These are phyloP conservation scores for Pluvialis apricaria DNA, from an alignment of 2,113 vertebrate species.

Conservation along the genomic window DNA sequence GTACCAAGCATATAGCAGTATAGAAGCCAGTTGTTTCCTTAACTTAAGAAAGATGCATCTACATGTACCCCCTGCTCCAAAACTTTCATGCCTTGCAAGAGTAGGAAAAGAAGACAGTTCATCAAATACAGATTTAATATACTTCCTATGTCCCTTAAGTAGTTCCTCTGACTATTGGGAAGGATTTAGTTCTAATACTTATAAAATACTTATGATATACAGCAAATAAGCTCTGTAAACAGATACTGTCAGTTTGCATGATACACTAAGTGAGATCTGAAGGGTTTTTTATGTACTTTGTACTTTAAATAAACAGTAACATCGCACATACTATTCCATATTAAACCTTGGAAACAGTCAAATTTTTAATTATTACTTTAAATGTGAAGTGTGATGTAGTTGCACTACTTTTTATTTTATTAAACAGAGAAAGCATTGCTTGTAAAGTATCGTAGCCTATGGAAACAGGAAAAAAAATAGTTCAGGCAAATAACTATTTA, in stretches of 20 bases:
- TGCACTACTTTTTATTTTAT: background rate
- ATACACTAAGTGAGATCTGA: background rate
- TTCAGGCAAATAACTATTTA: background rate
- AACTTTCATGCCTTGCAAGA: background rate
- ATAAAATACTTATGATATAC: background rate
- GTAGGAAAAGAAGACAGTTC: background rate
- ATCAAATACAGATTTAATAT: background rate
- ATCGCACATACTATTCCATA: background rate
- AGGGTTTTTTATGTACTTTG: background rate
- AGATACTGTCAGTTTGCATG: background rate
- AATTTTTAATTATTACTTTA: background rate
- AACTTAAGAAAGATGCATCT: background rate
- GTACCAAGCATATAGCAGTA: background rate
- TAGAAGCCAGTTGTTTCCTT: background rate
- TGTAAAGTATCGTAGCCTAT: background rate
- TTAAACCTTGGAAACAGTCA: background rate
- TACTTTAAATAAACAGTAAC: background rate
- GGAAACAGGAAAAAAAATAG: background rate
- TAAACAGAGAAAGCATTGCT: background rate
- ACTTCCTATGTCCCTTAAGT: background rate
- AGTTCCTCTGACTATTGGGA: background rate
- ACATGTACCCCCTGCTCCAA: background rate
- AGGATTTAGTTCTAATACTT: background rate
- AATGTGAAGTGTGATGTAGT: background rate
- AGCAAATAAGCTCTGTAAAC: background rate